phyloP scores from a whole-genome alignment of 2,888 invertebrate species.

The Limnephilus rhombicus region DNA sequence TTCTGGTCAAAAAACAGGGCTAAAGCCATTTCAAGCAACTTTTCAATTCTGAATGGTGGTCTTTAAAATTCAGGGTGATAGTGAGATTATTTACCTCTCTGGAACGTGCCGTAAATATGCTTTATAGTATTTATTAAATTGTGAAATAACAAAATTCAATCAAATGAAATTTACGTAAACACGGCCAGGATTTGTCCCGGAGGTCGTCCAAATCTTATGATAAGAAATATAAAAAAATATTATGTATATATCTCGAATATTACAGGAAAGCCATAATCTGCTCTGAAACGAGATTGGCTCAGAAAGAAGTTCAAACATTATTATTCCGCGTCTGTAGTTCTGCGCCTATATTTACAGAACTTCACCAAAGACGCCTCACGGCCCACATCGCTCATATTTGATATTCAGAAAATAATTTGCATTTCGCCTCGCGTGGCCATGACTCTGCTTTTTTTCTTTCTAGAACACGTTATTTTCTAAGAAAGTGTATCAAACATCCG shows the following conservation, averaged over 20 bases:
- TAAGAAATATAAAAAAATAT: not conserved
- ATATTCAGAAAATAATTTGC: not conserved
- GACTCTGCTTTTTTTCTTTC: not conserved
- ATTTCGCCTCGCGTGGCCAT: not conserved
- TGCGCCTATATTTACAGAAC: not conserved
- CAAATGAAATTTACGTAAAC: no score
- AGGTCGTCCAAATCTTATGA: no score
- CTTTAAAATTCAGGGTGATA: no score
- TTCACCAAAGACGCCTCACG: not conserved
- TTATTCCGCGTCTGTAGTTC: not conserved
- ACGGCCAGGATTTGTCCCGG: no score
- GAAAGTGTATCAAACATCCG: not conserved
- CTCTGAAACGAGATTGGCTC: not conserved
- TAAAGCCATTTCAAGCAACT: no score
- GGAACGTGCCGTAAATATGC: no score
- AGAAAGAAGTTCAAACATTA: not conserved
- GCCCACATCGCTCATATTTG: not conserved
- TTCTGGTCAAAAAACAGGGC: no score
- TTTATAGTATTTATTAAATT: no score
- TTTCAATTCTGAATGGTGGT: no score
- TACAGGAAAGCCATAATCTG: not conserved
- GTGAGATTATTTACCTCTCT: no score
- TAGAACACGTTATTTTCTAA: not conserved
- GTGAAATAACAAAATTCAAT: no score
- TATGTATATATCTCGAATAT: not conserved